Evolutionary conservation across 1,140 invertebrate genomes (phyloP), one percentile per base, ranked within the genome.

Genomic region (Sarcophaga peregrina): DNA sequence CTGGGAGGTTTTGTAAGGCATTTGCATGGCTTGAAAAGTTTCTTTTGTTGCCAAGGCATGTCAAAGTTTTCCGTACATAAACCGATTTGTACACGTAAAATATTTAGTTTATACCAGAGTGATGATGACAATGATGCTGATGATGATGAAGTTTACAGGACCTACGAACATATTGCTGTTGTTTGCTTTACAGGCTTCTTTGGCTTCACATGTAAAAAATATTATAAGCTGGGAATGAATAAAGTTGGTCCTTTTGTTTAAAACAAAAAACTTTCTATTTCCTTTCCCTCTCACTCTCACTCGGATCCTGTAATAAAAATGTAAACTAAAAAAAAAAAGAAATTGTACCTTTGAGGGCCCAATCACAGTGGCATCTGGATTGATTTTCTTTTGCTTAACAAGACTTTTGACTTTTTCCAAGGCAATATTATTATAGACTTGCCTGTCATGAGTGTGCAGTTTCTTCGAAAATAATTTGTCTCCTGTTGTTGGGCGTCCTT

Each of bases 191-290:
- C 25, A 37, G 25, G 25, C 25, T 37, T 68, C n/a, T 68, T 68
- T 20, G 15, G 13, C 54, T 58, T n/a, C 54, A 8, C 17, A 17
- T 68, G 17, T 20, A 68, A 68, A 68, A 20, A n/a, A n/a, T n/a
- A n/a, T n/a, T 25, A 8, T 10, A 68, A 68, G 62, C 7, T 20
- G 62, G 17, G 20, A 58, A 58, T 58, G 20, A 68, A 68, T n/a
- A 68, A 68, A 68, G n/a, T 68, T 68, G 54, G 17, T 68, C 17
- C 62, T 68, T 68, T 68, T 68, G 62, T 25, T 68, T 20, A 68
- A 68, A n/a, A n/a, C n/a, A n/a, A n/a, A 37, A 37, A 68, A 68
- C 62, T 68, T 68, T 68, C n/a, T 20, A 1, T 68, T 68, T 25
- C 62, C 17, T 68, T 20, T 7, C 3, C 15, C 8, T 20, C 17